phyloP scores from a whole-genome alignment of 2,888 invertebrate genomes.

The Melanophora roralis region DNA sequence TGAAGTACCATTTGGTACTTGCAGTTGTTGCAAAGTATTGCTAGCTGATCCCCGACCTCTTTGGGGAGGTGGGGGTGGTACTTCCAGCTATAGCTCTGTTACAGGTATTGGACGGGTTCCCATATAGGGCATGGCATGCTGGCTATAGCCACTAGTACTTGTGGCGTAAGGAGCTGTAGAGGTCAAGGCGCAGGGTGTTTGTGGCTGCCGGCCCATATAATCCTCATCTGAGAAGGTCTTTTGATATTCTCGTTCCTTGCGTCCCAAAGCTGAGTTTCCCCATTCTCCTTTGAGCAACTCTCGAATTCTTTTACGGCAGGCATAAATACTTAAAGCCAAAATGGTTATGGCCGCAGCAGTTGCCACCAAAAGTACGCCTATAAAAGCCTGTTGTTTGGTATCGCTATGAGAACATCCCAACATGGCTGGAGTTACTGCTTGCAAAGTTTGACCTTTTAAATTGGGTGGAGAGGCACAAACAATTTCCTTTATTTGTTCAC shows the following conservation, averaged over 20 bases:
- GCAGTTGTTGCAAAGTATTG: constrained; percentile 73
- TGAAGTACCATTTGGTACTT: constrained; percentile 71
- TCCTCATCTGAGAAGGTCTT: constrained; percentile 94
- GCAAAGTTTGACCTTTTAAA: constrained; percentile 83
- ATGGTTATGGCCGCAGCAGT: constrained; percentile 85
- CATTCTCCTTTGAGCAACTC: constrained; percentile 85
- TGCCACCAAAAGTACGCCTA: constrained; percentile 86
- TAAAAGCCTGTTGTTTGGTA: constrained; percentile 87
- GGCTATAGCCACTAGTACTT: constrained; percentile 69
- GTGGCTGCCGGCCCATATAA: constrained; percentile 79
- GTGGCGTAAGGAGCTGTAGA: constrained; percentile 69
- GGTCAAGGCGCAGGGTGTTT: constrained; percentile 72
- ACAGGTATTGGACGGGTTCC: constrained; percentile 86
- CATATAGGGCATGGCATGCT: constrained; percentile 78
- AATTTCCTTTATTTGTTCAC: constrained; percentile 77
- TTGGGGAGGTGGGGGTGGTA: constrained; percentile 88
- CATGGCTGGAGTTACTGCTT: constrained; percentile 84
- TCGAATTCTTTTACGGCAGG: constrained; percentile 87
- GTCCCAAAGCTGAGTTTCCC: constrained; percentile 77
- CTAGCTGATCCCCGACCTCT: constrained; percentile 77
- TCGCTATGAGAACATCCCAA: constrained; percentile 89
- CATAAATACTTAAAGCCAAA: constrained; percentile 85
- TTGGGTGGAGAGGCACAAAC: constrained; percentile 86
- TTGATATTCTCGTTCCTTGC: constrained; percentile 92
- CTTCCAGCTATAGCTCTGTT: constrained; percentile 96